Base-by-base conservation (phyloP, 2,888 invertebrate genomes). In the Conomelus anceps region DNA sequence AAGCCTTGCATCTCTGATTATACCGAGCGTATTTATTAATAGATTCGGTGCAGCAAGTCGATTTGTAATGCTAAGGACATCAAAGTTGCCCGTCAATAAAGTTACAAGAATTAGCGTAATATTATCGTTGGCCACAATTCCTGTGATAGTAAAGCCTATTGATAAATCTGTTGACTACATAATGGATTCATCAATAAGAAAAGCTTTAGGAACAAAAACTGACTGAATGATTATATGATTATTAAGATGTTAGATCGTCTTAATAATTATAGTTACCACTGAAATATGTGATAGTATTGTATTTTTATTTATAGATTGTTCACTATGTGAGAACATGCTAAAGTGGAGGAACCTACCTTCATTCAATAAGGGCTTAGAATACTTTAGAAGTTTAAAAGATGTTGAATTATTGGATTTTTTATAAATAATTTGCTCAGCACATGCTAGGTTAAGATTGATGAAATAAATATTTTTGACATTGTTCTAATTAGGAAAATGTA, bases 11-110 rank as follows among this genome's bases (percentile, higher is more conserved):
- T 86, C 86, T 22, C 22, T 86, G 24, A 24, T 86, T 26, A n/a
- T 86, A 26, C 86, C 86, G 29, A 86, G 86, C 86, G 22, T 86
- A 22, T 24, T 86, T 24, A 86, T 86, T 23, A 86, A 86, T 24
- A 24, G 86, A 24, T 86, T 86, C 29, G 29, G 86, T 23, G 86
- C 86, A 26, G 24, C 86, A 26, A 26, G 26, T 86, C 24, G 86
- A 26, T 86, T 26, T 26, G 23, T 24, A n/a, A 86, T 86, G 86
- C 24, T 23, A 24, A 86, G 29, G 24, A 26, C 86, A 24, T 24
- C 86, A 17, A 86, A 86, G n/a, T 22, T 86, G 13, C 26, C 26
- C 7, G 24, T 26, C 0, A 86, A 86, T 22, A 24, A 24, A 22
- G 29, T 86, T 24, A 86, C 24, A 24, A 3, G 24, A 20, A 23